Percentiles rank a stretch among this genome's conserved stretches.
phyloP scores from a whole-genome alignment of 2,113 vertebrate genomes.

The Megaleporinus macrocephalus region DNA sequence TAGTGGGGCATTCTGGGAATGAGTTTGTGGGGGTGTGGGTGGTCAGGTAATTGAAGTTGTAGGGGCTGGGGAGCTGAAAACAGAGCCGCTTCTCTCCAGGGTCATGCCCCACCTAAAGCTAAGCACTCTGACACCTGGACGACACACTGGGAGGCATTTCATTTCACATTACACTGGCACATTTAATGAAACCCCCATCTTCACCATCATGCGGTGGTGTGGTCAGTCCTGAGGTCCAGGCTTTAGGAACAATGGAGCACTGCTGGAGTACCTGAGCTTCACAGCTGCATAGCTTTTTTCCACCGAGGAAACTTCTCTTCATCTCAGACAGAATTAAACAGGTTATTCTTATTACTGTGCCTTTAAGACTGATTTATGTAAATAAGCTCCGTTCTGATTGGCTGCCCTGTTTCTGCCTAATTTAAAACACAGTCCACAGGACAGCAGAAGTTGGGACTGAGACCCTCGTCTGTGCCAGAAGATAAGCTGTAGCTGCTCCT shows the following conservation, averaged over 20 bases:
- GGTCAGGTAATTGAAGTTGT: slow-evolving; percentile 44
- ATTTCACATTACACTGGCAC: slow-evolving; percentile 30
- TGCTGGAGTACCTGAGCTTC: background rate
- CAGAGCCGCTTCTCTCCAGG: slow-evolving; percentile 33
- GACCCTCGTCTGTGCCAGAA: too few species aligned
- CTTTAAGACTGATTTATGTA: too few species aligned
- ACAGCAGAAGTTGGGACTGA: too few species aligned
- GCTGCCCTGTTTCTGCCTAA: too few species aligned
- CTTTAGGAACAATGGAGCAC: background rate
- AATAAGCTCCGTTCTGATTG: too few species aligned
- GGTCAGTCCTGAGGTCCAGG: background rate
- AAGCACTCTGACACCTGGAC: slow-evolving; percentile 3
- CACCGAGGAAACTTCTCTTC: background rate
- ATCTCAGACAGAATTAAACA: too few species aligned
- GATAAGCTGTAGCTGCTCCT: too few species aligned
- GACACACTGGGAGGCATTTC: slow-evolving; percentile 1
- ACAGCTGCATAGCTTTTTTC: background rate
- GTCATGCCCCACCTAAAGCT: slow-evolving; percentile 27
- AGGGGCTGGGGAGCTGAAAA: slow-evolving; percentile 32
- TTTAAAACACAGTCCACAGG: too few species aligned
- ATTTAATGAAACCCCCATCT: slow-evolving; percentile 33
- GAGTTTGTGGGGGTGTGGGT: background rate
- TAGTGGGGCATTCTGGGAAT: background rate
- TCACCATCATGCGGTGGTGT: background rate
- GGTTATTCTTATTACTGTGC: too few species aligned